Evolutionary conservation across 2,113 vertebrate genomes (phyloP).

Genomic region (Anser cygnoides): DNA sequence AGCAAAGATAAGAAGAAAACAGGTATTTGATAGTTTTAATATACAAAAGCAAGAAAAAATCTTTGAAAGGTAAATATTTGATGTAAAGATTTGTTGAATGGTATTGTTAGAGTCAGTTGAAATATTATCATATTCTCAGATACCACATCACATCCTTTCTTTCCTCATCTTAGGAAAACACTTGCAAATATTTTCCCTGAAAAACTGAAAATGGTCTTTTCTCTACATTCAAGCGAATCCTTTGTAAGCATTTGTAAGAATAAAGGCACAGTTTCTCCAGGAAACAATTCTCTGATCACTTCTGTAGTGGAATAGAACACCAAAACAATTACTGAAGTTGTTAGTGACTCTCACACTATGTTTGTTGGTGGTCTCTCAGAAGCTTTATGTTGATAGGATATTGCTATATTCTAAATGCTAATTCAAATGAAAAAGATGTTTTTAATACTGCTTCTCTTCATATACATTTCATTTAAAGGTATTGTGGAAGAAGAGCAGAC

Average conservation of each 20-base stretch:
- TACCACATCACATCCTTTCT: background rate
- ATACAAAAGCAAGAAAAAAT: slow-evolving; percentile 24
- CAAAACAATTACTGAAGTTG: background rate
- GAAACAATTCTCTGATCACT: background rate
- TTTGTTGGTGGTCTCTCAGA: background rate
- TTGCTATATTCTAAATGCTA: background rate
- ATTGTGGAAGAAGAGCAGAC: background rate
- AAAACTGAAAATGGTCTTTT: background rate
- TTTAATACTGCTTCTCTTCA: background rate
- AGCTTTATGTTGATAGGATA: background rate
- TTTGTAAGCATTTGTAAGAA: background rate
- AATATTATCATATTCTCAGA: background rate
- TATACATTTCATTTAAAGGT: background rate
- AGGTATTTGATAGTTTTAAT: background rate
- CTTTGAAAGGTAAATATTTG: slow-evolving; percentile 30
- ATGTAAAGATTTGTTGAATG: slow-evolving; percentile 13
- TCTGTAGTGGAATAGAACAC: background rate
- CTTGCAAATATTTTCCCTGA: background rate
- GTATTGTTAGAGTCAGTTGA: background rate
- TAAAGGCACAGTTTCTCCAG: background rate
- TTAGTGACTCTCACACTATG: background rate
- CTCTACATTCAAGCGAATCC: background rate
- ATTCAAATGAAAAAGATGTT: background rate
- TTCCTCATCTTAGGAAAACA: background rate
- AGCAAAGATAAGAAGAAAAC: slow-evolving; percentile 3